Base-by-base conservation (phyloP, 2,888 invertebrate species). In the Taenaris catops region DNA sequence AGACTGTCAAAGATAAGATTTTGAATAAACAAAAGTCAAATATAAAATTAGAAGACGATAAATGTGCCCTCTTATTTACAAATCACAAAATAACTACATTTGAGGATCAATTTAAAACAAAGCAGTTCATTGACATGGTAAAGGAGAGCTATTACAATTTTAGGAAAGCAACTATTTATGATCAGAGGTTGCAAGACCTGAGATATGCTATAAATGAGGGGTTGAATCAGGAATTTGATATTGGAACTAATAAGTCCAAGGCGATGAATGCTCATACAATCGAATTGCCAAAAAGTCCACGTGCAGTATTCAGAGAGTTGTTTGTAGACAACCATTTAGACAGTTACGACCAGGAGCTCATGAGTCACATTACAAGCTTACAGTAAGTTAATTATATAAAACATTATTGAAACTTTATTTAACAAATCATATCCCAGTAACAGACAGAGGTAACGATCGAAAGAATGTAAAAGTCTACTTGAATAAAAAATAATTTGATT, bases 351-450 rank as follows among this genome's bases (percentile, higher is more conserved):
- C 78, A 79, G 17, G 81, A 86, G 38, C 56, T 83, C 3, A 66
- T 87, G 65, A 61, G 55, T 37, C 74, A 84, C 38, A 62, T 83
- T 26, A 59, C 75, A 20, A 67, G 53, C 53, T 63, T 83, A 43
- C 80, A 83, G 87, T 87, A 61, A 83, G 86, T 81, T 50, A 34
- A n/a, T n/a, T n/a, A n/a, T n/a, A n/a, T n/a, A n/a, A n/a, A n/a
- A n/a, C n/a, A n/a, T n/a, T n/a, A n/a, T n/a, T n/a, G n/a, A n/a
- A n/a, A n/a, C n/a, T n/a, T n/a, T n/a, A n/a, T n/a, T n/a, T n/a
- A n/a, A n/a, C n/a, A n/a, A n/a, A n/a, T n/a, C n/a, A n/a, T n/a
- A n/a, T n/a, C n/a, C n/a, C n/a, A n/a, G n/a, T n/a, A n/a, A n/a
- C n/a, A n/a, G n/a, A n/a, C n/a, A n/a, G n/a, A n/a, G n/a, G n/a